Evolutionary conservation across 2,113 vertebrate genomes (phyloP), one percentile per base, ranked within the genome.

Genomic region (Ptilorrhoa leucosticta): DNA sequence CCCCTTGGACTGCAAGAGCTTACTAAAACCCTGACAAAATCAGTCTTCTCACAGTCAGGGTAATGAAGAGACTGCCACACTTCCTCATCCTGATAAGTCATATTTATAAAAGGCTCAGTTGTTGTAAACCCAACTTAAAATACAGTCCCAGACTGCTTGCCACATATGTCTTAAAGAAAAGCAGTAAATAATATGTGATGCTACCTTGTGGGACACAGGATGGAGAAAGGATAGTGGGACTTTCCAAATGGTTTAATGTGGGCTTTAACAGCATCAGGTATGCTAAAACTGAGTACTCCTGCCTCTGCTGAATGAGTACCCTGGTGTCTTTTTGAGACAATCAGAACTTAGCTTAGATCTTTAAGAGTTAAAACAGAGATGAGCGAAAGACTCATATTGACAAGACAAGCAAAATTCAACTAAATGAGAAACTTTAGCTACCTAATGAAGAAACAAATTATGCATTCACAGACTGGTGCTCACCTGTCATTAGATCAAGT

Each of bases 201-300:
- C 4, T 42, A 3, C 28, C 37, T 20, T 7, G 21, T 22, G 42
- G 30, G 35, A 18, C 22, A 51, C 33, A 31, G 35, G 20, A 21
- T 1, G 28, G n/a, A 31, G 24, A 33, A 54, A 60, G 70, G 70
- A 17, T 0, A 48, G 23, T 2, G 2, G 37, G 21, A 22, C 42
- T 27, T 63, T 54, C 60, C 39, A 58, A 45, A 27, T 1, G 7
- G 48, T 13, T 79, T 44, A 80, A 13, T 4, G 21, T 7, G 10
- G 44, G 23, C 20, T 81, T 73, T 23, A 60, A 27, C 4, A 2
- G 11, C 13, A 39, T n/a, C 1, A 72, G 63, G 19, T 4, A 23
- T 7, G 45, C 33, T 37, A 56, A 30, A 91, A 26, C 6, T 19
- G 50, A 45, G 26, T 9, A 15, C 10, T 51, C 11, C 72, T 72